Percentiles rank a stretch among this genome's conserved stretches.
Evolutionary conservation across 2,888 invertebrate species (phyloP).

Genomic region (Lasioglossum zephyrum): DNA sequence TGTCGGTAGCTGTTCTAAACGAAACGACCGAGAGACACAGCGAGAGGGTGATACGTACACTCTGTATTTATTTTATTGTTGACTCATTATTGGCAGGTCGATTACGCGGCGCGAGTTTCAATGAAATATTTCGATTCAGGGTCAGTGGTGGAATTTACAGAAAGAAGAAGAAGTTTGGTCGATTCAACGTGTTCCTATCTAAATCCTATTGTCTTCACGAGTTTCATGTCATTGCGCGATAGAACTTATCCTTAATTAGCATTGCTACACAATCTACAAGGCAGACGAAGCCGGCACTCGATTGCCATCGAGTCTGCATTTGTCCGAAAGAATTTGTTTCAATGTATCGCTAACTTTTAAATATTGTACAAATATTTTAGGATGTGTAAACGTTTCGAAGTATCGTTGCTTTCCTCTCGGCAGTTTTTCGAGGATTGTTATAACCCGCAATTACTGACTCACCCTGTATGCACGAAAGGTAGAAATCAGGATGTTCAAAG

Average conservation of each 20-base stretch:
- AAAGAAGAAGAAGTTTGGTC: constrained; percentile 64
- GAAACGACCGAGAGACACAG: no score
- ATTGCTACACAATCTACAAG: not conserved
- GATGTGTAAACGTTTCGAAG: not conserved
- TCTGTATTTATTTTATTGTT: not conserved
- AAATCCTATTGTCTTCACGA: constrained; percentile 54
- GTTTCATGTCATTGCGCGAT: constrained; percentile 49
- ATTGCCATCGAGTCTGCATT: not conserved
- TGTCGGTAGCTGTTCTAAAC: not conserved
- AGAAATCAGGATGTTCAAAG: not conserved
- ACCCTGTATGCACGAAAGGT: not conserved
- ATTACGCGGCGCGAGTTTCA: constrained; percentile 48
- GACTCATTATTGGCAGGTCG: constrained; percentile 40
- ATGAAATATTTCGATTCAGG: constrained; percentile 53
- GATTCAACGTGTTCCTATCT: constrained; percentile 58
- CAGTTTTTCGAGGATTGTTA: not conserved
- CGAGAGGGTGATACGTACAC: not conserved
- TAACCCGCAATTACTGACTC: not conserved
- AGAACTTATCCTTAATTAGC: constrained; percentile 47
- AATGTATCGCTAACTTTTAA: not conserved
- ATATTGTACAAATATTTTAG: not conserved
- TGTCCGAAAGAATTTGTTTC: not conserved
- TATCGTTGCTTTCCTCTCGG: no score
- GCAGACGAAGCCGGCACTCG: not conserved
- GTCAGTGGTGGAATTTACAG: constrained; percentile 31